A percentile compares a stretch with the other conserved stretches of the same genome.
phyloP scores from a whole-genome alignment of 2,888 invertebrate genomes.

The Sericinus montela region DNA sequence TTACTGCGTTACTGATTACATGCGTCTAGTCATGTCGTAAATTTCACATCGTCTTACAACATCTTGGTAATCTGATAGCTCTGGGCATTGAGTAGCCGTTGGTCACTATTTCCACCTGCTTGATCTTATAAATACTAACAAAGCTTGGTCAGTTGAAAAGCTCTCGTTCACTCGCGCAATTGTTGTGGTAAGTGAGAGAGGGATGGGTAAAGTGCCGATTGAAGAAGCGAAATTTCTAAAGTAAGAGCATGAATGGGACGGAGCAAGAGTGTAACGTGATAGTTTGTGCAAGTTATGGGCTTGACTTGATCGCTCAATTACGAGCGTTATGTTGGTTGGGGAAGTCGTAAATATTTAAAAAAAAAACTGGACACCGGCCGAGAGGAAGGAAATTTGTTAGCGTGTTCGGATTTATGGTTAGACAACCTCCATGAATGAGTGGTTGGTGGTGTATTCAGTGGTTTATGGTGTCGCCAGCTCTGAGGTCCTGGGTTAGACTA shows the following conservation, averaged over 20 bases:
- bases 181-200: conserved; percentile 24
- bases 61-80: conserved; percentile 56
- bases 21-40: conserved; percentile 46
- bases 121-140: conserved; percentile 29
- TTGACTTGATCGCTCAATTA: conserved; percentile 70
- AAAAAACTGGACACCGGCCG: background rate
- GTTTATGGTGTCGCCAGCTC: too few species aligned
- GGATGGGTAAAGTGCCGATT: conserved; percentile 29
- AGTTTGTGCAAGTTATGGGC: conserved; percentile 58
- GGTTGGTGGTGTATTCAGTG: too few species aligned
- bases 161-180: conserved; percentile 18
- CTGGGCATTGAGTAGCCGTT: conserved; percentile 60
- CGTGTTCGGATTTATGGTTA: conserved; percentile 1
- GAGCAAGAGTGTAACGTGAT: conserved; percentile 63
- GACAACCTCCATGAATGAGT: too few species aligned
- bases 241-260: conserved; percentile 35
- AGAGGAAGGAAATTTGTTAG: conserved; percentile 10
- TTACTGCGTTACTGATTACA: conserved; percentile 60
- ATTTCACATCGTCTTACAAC: conserved; percentile 56
- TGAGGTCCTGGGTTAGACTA: too few species aligned
- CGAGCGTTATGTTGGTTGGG: conserved; percentile 57
- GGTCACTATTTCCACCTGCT: conserved; percentile 67
- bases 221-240: conserved; percentile 38
- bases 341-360: conserved; percentile 63
- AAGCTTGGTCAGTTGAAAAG: conserved; percentile 33